Evolutionary conservation across 2,888 invertebrate species (phyloP).

Genomic region (Dyspetes luteomarginatus): DNA sequence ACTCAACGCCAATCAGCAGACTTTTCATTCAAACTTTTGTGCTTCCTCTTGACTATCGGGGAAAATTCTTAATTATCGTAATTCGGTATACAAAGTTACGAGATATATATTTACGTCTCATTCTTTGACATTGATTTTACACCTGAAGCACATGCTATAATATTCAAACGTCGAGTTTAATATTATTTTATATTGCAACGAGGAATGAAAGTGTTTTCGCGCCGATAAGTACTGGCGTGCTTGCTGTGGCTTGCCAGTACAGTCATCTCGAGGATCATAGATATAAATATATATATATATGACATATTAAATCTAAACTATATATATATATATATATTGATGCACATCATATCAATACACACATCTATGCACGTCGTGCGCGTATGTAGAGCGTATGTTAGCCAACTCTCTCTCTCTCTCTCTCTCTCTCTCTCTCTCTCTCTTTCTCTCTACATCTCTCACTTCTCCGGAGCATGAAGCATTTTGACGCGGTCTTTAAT

Average conservation of each 20-base stretch:
- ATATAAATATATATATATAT: not conserved
- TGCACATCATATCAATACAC: constrained; percentile 1
- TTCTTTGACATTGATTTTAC: constrained; percentile 57
- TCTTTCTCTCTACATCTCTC: constrained; percentile 52
- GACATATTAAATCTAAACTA: constrained; percentile 17
- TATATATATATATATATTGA: constrained; percentile 12
- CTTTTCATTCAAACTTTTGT: no score
- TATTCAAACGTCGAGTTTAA: constrained; percentile 57
- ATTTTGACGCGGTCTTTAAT: constrained; percentile 81
- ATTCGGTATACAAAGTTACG: constrained; percentile 47
- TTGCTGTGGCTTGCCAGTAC: constrained; percentile 26
- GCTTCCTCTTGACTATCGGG: not conserved
- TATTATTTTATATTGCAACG: constrained; percentile 58
- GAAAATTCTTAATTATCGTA: constrained; percentile 40
- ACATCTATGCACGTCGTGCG: constrained; percentile 2
- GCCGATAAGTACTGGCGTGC: constrained; percentile 53
- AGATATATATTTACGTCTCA: constrained; percentile 53
- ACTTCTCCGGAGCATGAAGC: constrained; percentile 72
- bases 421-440: constrained; percentile 20
- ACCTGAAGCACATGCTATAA: constrained; percentile 19
- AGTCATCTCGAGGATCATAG: constrained; percentile 10
- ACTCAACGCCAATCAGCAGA: no score
- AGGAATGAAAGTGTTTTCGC: constrained; percentile 47
- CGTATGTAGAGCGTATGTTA: constrained; percentile 37
- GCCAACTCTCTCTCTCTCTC: constrained; percentile 11